phyloP scores from a whole-genome alignment of 2,888 invertebrate genomes.

The Xylota segnis region DNA sequence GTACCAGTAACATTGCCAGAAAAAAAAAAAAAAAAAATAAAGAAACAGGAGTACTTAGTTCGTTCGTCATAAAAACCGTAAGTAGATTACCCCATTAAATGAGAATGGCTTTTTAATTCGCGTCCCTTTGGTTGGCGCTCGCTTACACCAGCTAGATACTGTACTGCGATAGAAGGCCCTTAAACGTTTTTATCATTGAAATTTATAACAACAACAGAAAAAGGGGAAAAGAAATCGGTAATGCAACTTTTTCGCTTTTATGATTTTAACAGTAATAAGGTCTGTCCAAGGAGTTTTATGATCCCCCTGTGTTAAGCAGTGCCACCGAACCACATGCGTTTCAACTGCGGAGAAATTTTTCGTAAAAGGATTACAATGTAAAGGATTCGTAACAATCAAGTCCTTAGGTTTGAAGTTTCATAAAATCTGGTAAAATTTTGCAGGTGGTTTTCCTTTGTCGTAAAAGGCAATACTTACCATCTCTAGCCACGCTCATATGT shows the following conservation, averaged over 20 bases:
- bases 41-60: constrained; percentile 5
- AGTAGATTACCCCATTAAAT: constrained; percentile 52
- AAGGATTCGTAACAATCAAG: neutral
- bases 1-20: constrained; percentile 7
- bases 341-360: constrained; percentile 2
- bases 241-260: constrained; percentile 29
- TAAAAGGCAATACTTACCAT: too few relatives aligned
- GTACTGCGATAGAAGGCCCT: constrained; percentile 32
- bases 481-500: too few relatives aligned
- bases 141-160: constrained; percentile 19
- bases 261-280: constrained; percentile 25
- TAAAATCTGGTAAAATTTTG: too few relatives aligned
- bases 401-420: too few relatives aligned
- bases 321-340: neutral
- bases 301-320: constrained; percentile 25
- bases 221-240: neutral
- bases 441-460: too few relatives aligned
- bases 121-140: constrained; percentile 24
- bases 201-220: constrained; percentile 19
- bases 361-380: constrained; percentile 22
- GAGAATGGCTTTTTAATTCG: constrained; percentile 53
- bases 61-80: constrained; percentile 42
- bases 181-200: constrained; percentile 47
- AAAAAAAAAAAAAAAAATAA: neutral
- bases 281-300: constrained; percentile 31